Evolutionary conservation across 2,113 vertebrate species (phyloP).

Genomic region (Oreochromis spilurus): DNA sequence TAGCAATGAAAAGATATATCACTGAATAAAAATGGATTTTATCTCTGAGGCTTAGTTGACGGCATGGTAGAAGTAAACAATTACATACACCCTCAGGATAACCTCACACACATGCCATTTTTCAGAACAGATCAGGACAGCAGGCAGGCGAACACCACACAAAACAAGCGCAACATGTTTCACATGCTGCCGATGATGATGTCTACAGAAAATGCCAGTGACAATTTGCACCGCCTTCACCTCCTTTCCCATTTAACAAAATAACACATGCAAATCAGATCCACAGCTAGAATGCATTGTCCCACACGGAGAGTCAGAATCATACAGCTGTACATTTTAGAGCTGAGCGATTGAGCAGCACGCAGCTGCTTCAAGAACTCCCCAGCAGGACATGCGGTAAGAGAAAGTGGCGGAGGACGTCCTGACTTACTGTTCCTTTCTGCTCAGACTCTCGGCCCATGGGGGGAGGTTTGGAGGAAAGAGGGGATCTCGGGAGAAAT

Average conservation of each 20-base stretch:
- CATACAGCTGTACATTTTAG: slow-evolving; percentile 4
- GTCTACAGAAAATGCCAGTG: not conserved
- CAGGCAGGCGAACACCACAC: not conserved
- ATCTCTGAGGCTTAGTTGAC: not conserved
- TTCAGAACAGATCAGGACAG: not conserved
- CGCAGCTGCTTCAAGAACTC: not conserved
- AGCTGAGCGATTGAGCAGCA: slow-evolving; percentile 13
- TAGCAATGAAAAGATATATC: not conserved
- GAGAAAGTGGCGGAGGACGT: slow-evolving; percentile 26
- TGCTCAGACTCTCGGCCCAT: not conserved
- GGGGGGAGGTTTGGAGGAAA: not conserved
- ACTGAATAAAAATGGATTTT: slow-evolving; percentile 21
- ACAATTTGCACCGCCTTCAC: not conserved
- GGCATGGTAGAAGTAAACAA: not conserved
- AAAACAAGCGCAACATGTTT: not conserved
- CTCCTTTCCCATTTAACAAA: not conserved
- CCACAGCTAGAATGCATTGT: not conserved
- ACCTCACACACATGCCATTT: not conserved
- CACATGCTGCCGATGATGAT: not conserved
- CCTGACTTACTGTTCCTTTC: slow-evolving; percentile 31
- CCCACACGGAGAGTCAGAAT: not conserved
- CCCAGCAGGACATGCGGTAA: slow-evolving; percentile 31
- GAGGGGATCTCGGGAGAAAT: slow-evolving; percentile 17
- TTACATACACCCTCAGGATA: not conserved
- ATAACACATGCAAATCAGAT: slow-evolving; percentile 8